Base-by-base conservation (phyloP, 2,113 vertebrate genomes). In the Gymnocephalus cernua region DNA sequence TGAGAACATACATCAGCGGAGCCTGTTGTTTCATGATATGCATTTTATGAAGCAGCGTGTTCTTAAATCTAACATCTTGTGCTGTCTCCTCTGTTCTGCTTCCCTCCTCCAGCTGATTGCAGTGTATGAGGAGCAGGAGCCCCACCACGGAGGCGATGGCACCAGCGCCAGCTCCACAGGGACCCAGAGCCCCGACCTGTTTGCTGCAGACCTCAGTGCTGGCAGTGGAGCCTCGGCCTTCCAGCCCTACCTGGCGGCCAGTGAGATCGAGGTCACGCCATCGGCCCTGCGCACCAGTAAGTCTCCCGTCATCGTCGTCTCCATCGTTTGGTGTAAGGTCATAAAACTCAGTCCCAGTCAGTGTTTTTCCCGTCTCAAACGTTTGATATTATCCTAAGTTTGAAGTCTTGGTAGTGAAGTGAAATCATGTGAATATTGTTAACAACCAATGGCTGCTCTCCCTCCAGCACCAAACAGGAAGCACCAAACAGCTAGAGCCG, bases 101-200 rank as follows among this genome's bases (percentile, higher is more conserved):
- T 86, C 87, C 74, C 80, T 68, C 79, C 94, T 83, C 51, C 91
- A 99, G 98, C 92, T 99, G 35, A 97, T 99, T 25, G 98, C 97
- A 0, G 95, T 99, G 70, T 99, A 97, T 62, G 98, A 99, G 0
- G 98, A 99, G 57, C 98, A 99, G 93, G 98, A 99, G 83, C 98
- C 98, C 0, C 98, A 99, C 80, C 98, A 97, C 62, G 98, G 97
- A 4, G 98, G 98, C 0, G 98, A 99, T 6, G 98, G 98, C n/a
- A 99, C 98, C 89, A 99, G 98, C 0, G 97, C 98, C 91, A 99
- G 98, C 90, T 99, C 98, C 0, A 99, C 98, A 0, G 98, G 98
- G 56, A 99, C 98, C 0, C 98, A 99, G 83, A 99, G 98, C 84
- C 98, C 98, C 0, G 98, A 99, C 83, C 95, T 99, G 62, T 98